Evolutionary conservation across 1,140 invertebrate genomes (phyloP).

Genomic region (Onthophagus taurus): DNA sequence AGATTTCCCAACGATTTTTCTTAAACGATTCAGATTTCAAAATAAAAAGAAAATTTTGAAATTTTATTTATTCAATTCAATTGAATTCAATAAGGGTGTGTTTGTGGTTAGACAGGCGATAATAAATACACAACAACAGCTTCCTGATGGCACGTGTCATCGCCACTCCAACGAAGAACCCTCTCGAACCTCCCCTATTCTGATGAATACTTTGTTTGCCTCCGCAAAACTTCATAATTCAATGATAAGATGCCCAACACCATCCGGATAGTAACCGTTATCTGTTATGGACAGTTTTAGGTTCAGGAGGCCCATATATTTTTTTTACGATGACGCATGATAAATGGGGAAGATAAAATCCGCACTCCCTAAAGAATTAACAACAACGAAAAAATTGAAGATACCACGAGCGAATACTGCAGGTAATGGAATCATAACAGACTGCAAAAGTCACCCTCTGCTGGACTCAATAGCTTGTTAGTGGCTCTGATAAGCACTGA

Average conservation of each 20-base stretch:
- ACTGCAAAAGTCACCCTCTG: not conserved
- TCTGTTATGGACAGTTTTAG: slow-evolving; percentile 6
- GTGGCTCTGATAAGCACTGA: slow-evolving; percentile 1
- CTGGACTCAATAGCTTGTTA: slow-evolving; percentile 11
- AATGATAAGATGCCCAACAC: slow-evolving; percentile 5
- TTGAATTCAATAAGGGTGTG: slow-evolving; percentile 8
- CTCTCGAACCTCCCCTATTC: too few species aligned
- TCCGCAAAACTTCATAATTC: slow-evolving; percentile 10
- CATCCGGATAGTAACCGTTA: slow-evolving; percentile 3
- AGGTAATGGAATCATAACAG: slow-evolving; percentile 7
- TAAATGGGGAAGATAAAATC: too few species aligned
- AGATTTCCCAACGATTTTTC: too few species aligned
- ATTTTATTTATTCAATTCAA: slow-evolving; percentile 1
- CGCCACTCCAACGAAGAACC: too few species aligned
- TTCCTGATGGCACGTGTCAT: slow-evolving; percentile 7
- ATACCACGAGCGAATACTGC: slow-evolving; percentile 3
- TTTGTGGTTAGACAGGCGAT: not conserved
- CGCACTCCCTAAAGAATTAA: too few species aligned
- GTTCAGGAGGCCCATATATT: too few species aligned
- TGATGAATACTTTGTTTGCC: too few species aligned
- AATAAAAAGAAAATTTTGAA: not conserved
- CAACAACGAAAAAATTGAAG: too few species aligned
- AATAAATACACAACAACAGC: slow-evolving; percentile 10
- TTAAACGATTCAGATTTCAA: too few species aligned
- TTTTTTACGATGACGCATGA: too few species aligned